Base-by-base conservation (phyloP, 2,888 invertebrate species). In the Allacma fusca region DNA sequence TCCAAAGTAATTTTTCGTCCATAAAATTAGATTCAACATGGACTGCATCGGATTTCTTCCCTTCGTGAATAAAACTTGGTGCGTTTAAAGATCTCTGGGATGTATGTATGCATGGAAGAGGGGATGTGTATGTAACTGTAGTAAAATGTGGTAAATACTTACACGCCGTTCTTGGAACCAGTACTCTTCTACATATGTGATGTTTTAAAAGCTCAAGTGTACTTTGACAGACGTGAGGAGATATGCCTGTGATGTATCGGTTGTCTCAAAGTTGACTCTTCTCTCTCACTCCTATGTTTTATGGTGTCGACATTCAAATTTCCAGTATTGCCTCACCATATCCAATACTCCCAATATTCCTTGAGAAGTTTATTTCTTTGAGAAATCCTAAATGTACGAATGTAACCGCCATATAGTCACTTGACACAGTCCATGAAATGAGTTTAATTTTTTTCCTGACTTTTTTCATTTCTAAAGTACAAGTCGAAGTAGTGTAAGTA, bases 391-490 rank as follows among this genome's bases (percentile, higher is more conserved):
- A n/a, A n/a, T n/a, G n/a, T n/a, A n/a, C n/a, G n/a, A n/a, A n/a
- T n/a, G n/a, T n/a, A n/a, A n/a, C n/a, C n/a, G n/a, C n/a, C n/a
- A n/a, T n/a, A n/a, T n/a, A n/a, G n/a, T n/a, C n/a, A n/a, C 79
- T 81, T 81, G 79, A 81, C 79, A 79, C 81, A 81, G 80, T 81
- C 79, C 81, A 78, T 81, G 78, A 81, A 81, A 80, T 81, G 78
- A 57, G 79, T 80, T 81, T 80, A 77, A 79, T 77, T 81, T 79
- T 75, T 44, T 80, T 43, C 34, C 9, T n/a, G 12, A 4, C 29
- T 34, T 43, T 12, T 69, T 23, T 24, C 43, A 12, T 23, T 43
- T 40, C 40, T n/a, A n/a, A n/a, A n/a, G n/a, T n/a, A n/a, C n/a
- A n/a, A n/a, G n/a, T n/a, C n/a, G n/a, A n/a, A n/a, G n/a, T n/a